A percentile compares a stretch with the other conserved stretches of the same genome.
Conservation (phyloP, 2,797 vertebrate species). For the Ara ararauna region DNA sequence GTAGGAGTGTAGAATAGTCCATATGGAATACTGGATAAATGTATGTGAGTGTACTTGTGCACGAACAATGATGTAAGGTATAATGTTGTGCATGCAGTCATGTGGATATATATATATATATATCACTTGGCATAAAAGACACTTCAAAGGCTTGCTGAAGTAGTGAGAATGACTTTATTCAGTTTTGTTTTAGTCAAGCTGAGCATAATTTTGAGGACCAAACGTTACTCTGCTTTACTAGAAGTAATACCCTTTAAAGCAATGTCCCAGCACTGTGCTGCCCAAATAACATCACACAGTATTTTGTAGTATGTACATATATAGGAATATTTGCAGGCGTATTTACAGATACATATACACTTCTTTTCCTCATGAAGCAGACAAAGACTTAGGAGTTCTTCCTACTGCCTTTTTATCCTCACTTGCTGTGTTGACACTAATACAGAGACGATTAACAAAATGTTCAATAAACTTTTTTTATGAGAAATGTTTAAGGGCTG, state of each 20-base stretch:
- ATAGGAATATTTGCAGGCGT: not conserved
- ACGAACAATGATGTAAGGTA: not conserved
- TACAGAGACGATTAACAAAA: constrained; percentile 34
- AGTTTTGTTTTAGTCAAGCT: not conserved
- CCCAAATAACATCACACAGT: not conserved
- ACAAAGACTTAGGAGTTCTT: not conserved
- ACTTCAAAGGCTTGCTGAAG: not conserved
- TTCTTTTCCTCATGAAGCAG: not conserved
- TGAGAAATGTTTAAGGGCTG: constrained; percentile 23
- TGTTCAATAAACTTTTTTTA: not conserved
- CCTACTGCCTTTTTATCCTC: not conserved
- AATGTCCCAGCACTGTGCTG: not conserved
- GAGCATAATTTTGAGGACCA: not conserved
- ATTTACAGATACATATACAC: not conserved
- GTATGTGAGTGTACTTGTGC: not conserved
- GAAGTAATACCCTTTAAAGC: not conserved
- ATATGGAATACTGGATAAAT: not conserved
- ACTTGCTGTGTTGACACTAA: not conserved
- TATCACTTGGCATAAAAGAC: not conserved
- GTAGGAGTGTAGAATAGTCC: not conserved
- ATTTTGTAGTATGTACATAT: not conserved
- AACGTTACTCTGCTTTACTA: not conserved
- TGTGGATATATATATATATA: too few relatives aligned
- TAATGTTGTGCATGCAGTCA: not conserved
- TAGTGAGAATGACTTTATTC: not conserved